These are phyloP conservation scores for Karalla daura DNA, from an alignment of 2,797 vertebrate genomes.

Conservation along the genomic window DNA sequence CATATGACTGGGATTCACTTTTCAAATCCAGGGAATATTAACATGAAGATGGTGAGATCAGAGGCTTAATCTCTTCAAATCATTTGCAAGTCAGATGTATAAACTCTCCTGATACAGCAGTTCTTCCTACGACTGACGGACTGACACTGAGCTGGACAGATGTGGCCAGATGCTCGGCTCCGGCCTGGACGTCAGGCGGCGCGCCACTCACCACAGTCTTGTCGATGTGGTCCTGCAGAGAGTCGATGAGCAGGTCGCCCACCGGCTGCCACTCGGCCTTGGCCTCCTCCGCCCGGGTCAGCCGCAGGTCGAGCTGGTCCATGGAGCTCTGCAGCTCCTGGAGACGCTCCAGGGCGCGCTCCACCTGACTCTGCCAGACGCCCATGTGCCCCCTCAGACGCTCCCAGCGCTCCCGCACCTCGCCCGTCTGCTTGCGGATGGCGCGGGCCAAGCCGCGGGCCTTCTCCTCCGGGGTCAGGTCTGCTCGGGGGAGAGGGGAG, in stretches of 20 bases:
- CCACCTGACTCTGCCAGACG: conserved; percentile 94
- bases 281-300: conserved; percentile 89
- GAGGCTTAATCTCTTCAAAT: too few species aligned
- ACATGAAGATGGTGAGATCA: too few species aligned
- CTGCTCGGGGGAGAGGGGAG: conserved; percentile 64
- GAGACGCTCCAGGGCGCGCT: conserved; percentile 91
- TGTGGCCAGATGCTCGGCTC: background rate
- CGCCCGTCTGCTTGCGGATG: conserved; percentile 94
- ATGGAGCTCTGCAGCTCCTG: conserved; percentile 94
- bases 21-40: too few species aligned
- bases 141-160: background rate
- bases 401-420: conserved; percentile 95
- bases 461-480: conserved; percentile 93
- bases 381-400: conserved; percentile 86
- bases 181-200: conserved; percentile 1
- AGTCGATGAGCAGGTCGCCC: conserved; percentile 95
- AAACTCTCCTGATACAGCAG: too few species aligned
- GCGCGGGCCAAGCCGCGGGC: conserved; percentile 91
- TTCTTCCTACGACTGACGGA: too few species aligned
- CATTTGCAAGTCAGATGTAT: too few species aligned
- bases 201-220: conserved; percentile 91
- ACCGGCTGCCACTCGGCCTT: conserved; percentile 91
- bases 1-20: too few species aligned
- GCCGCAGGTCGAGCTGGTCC: conserved; percentile 92
- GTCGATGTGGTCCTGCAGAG: conserved; percentile 94